Evolutionary conservation across 2,888 invertebrate genomes (phyloP).

Genomic region (Pollenia angustigena): DNA sequence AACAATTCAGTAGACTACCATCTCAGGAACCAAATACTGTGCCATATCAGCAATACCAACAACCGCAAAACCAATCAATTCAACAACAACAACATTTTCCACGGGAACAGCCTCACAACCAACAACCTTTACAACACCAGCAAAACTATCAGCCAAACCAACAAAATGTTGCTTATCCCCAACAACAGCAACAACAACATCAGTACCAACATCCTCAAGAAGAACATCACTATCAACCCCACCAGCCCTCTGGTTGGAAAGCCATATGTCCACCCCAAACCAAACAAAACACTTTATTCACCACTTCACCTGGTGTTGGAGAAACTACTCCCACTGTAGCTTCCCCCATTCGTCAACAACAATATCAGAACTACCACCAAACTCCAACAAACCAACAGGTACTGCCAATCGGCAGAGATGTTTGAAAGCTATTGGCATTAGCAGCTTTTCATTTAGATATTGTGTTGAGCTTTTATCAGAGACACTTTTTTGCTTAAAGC

Average conservation of each 20-base stretch:
- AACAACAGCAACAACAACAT: conserved; percentile 56
- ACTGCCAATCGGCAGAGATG: conserved; percentile 58
- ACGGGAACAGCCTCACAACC: conserved; percentile 39
- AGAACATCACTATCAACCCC: conserved; percentile 28
- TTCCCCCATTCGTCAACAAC: conserved; percentile 71
- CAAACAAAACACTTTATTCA: conserved; percentile 75
- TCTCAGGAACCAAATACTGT: conserved; percentile 76
- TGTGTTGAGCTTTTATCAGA: conserved; percentile 34
- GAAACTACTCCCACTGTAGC: conserved; percentile 33
- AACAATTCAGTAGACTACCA: conserved; percentile 79
- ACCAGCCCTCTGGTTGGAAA: conserved; percentile 76
- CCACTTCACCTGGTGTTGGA: conserved; percentile 36
- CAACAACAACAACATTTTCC: conserved; percentile 54
- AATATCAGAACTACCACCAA: conserved; percentile 72
- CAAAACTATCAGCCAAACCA: conserved; percentile 68
- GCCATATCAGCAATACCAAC: conserved; percentile 69
- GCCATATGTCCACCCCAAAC: conserved; percentile 77
- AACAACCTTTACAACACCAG: conserved; percentile 50
- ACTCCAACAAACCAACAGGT: conserved; percentile 73
- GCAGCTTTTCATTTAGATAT: conserved; percentile 51
- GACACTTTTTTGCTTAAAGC: conserved; percentile 4
- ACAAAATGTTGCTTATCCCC: conserved; percentile 55
- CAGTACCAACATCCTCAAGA: conserved; percentile 47
- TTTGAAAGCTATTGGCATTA: conserved; percentile 53
- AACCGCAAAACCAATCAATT: conserved; percentile 62